phyloP scores from a whole-genome alignment of 2,797 vertebrate species.

The Molossus molossus region DNA sequence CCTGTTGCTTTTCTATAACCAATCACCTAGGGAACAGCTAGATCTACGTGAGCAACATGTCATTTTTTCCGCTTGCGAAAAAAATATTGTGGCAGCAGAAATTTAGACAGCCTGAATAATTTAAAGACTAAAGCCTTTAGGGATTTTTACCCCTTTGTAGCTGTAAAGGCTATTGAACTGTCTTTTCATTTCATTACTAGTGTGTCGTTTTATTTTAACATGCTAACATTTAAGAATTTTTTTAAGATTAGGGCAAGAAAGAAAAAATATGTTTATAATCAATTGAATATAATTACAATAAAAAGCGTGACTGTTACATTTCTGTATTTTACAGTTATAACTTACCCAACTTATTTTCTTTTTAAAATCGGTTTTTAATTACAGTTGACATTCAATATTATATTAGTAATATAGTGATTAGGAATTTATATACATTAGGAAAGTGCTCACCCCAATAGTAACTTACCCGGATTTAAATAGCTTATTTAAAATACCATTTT shows the following conservation, averaged over 20 bases:
- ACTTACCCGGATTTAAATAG: background rate
- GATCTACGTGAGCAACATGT: constrained; percentile 48
- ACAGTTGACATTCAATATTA: background rate
- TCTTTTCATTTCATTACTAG: constrained; percentile 26
- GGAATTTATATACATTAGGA: background rate
- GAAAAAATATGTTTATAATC: constrained; percentile 6
- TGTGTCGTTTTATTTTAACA: constrained; percentile 12
- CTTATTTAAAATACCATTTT: constrained; percentile 43
- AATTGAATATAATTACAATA: background rate
- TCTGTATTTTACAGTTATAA: constrained; percentile 43
- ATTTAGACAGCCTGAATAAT: constrained; percentile 60
- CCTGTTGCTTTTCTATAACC: constrained; percentile 84
- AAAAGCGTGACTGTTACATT: constrained; percentile 36
- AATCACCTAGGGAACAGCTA: constrained; percentile 52
- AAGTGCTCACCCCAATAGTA: background rate
- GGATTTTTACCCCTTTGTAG: constrained; percentile 8
- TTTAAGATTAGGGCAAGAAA: background rate
- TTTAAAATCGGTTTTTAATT: background rate
- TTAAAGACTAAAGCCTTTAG: constrained; percentile 15
- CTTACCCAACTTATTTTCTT: background rate
- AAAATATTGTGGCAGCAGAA: constrained; percentile 49
- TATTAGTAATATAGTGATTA: background rate
- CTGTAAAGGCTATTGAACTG: constrained; percentile 3
- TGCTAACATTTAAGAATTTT: constrained; percentile 18
- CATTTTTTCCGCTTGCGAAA: constrained; percentile 32